Evolutionary conservation across 2,888 invertebrate genomes (phyloP).

Genomic region (Zhuqinia jingwanae): DNA sequence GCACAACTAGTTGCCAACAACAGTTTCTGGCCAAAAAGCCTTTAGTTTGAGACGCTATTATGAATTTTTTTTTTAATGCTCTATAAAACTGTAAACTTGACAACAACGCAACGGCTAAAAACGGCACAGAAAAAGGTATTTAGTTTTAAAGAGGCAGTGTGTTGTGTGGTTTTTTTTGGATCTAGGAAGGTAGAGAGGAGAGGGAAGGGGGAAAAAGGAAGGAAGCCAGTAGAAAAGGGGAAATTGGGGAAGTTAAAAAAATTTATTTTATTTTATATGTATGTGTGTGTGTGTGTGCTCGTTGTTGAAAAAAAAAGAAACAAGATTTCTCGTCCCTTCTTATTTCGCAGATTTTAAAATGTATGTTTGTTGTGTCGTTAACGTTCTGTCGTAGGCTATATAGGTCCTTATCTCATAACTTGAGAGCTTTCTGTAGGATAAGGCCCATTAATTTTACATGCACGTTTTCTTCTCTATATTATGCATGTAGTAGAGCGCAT

Average conservation of each 20-base stretch:
- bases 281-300: constrained; percentile 34
- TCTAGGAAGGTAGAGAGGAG: constrained; percentile 48
- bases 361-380: too few species aligned
- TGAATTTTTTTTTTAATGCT: too few species aligned
- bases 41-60: too few species aligned
- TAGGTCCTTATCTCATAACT: constrained; percentile 9
- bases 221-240: constrained; percentile 64
- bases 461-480: too few species aligned
- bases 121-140: not conserved
- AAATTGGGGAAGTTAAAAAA: constrained; percentile 61
- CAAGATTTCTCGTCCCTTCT: constrained; percentile 52
- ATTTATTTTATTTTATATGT: too few species aligned
- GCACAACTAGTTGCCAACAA: too few species aligned
- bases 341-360: not conserved
- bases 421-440: constrained; percentile 6
- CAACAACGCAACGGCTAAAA: not conserved
- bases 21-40: too few species aligned
- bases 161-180: constrained; percentile 26
- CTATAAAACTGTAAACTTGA: too few species aligned
- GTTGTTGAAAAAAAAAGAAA: constrained; percentile 47
- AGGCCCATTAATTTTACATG: constrained; percentile 23
- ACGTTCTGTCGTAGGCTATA: constrained; percentile 20
- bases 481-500: not conserved
- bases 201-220: constrained; percentile 55
- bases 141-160: not conserved